Evolutionary conservation across 37 sponge, comb jelly and placozoan genomes (phyloP).

Genomic region (Beroe ovata): DNA sequence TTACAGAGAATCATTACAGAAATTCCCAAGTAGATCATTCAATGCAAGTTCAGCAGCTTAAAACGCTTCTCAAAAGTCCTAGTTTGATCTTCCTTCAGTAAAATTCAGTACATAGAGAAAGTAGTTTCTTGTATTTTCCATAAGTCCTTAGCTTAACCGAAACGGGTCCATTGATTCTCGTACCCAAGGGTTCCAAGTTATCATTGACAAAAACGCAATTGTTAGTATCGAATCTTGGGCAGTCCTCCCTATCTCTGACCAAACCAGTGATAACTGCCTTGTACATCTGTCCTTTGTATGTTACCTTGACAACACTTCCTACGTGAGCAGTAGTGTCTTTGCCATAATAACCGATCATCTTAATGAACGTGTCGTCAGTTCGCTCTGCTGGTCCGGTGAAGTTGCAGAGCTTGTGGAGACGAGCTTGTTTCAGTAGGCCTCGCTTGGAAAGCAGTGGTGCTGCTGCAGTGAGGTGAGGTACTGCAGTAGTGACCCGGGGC

Average conservation of each 20-base stretch:
- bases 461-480: neutral
- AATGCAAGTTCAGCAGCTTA: no score
- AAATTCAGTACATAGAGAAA: constrained; percentile 26
- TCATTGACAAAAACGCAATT: constrained; percentile 65
- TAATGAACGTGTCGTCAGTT: constrained; percentile 7
- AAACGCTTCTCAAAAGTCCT: no score
- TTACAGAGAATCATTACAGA: neutral
- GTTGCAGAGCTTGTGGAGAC: constrained; percentile 59
- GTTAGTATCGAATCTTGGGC: constrained; percentile 55
- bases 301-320: constrained; percentile 63
- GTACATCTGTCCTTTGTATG: constrained; percentile 60
- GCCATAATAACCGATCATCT: constrained; percentile 60
- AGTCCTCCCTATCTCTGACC: constrained; percentile 7
- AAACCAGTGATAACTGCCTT: constrained; percentile 50
- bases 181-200: constrained; percentile 47
- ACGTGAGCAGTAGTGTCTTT: constrained; percentile 23
- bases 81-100: constrained; percentile 30
- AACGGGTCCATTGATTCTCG: constrained; percentile 40
- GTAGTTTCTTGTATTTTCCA: constrained; percentile 18
- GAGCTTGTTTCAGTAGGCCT: constrained; percentile 41
- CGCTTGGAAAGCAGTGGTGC: constrained; percentile 4
- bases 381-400: constrained; percentile 15
- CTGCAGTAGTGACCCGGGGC: no score
- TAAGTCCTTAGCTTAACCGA: constrained; percentile 41
- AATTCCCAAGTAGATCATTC: no score